Evolutionary conservation across 1,140 invertebrate genomes (phyloP), one percentile per base, ranked within the genome.

Genomic region (Pseudomyrmex pallidus): DNA sequence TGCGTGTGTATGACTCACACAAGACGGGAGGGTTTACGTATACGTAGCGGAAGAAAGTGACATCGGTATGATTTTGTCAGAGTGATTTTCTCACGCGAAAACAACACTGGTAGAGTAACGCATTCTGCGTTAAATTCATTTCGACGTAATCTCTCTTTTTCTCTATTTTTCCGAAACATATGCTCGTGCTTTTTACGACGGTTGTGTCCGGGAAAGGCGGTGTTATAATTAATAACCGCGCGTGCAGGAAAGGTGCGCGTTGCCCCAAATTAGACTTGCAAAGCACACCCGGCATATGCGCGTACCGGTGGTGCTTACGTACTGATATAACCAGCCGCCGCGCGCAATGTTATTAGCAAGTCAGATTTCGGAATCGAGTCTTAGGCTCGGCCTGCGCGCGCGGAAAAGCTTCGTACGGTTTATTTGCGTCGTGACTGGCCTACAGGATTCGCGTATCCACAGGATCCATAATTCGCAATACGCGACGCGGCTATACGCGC

Each of bases 221-320:
- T 44, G 46, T 17, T 35, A 25, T 57, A 74, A 82, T 74, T 82
- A 66, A 77, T 84, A 67, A 67, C 44, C 46, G 54, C n/a, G 64
- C 54, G 56, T 7, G 35, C 35, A 35, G 35, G 35, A 57, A 67
- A 66, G 52, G 54, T 48, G 59, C 64, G 61, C 57, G 63, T 67
- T 78, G 54, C 48, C 57, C 35, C n/a, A 63, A 78, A 84, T 84
- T 84, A 84, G 63, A 84, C 64, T 84, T 84, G 82, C 82, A 84
- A 84, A 84, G 59, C 25, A 62, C 46, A 35, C 35, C 4, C 54
- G 66, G 63, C 46, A 84, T 80, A 84, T 80, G 61, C 48, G 17
- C 25, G 48, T 76, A 66, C 48, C 25, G 25, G 2, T 25, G 25
- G 35, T 9, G 46, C 61, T 12, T 63, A 15, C 46, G 62, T 20